Base-by-base conservation (phyloP, 2,888 invertebrate species). In the Hirudinaria manillensis region DNA sequence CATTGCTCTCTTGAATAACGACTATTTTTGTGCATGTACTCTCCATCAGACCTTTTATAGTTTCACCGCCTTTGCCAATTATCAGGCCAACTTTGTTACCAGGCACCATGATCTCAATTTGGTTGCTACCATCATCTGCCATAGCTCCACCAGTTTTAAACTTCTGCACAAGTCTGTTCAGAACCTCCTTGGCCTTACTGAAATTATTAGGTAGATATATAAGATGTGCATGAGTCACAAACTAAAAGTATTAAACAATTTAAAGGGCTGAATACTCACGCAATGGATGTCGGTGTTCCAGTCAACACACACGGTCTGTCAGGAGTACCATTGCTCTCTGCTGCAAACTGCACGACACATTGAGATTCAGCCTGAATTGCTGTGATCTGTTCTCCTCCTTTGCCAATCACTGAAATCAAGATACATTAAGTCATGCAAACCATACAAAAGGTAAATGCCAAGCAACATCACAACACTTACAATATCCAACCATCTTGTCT, bases 21-120 rank as follows among this genome's bases (percentile, higher is more conserved):
- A 98, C 93, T 97, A 99, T 99, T 86, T 98, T 97, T 0, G 97
- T 98, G 45, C 96, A 95, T 67, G 95, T 93, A 76, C 77, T 77
- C 75, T 86, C 87, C 85, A 88, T 87, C n/a, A 89, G 80, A 83
- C 93, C 93, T 83, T 96, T 94, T 81, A 99, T 98, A 0, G 96
- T 99, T 85, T 98, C 97, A n/a, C 98, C 98, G 38, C 93, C 95
- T 86, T 98, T 98, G 79, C 98, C 99, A 81, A 99, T 99, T 79
- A 99, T 93, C 45, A 99, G 89, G 32, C 99, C 99, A 70, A 97
- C 97, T 88, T 99, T 99, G 3, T 92, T 91, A 0, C 97, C 97
- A 0, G 98, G 98, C 76, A 99, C 90, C 91, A 93, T 92, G 79
- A 99, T 92, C 85, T 98, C 97, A 76, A 91, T 89, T 70, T 83